Evolutionary conservation across 2,113 vertebrate genomes (phyloP).

Genomic region (Gallinago media): DNA sequence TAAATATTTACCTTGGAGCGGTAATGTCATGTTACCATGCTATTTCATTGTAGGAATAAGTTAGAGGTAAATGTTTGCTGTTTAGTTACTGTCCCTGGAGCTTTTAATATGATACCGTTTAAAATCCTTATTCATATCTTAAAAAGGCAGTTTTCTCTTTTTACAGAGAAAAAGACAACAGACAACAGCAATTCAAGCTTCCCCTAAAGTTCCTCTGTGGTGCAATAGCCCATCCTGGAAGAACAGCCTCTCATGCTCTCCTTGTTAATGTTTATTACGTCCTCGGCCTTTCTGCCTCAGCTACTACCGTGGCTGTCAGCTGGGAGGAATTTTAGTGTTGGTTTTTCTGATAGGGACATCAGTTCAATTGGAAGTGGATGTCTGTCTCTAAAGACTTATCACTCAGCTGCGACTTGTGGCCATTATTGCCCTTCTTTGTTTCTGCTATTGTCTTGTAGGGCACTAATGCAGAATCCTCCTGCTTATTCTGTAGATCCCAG

Average conservation of each 20-base stretch:
- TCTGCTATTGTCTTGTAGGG: background rate
- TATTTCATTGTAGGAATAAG: conserved; percentile 59
- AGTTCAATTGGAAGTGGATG: background rate
- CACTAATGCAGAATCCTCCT: background rate
- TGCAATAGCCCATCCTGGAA: background rate
- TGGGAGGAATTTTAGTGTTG: background rate
- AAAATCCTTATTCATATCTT: background rate
- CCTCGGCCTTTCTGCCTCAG: background rate
- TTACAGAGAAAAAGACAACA: background rate
- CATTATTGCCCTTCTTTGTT: background rate
- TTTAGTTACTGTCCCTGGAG: conserved; percentile 12
- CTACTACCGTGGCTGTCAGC: background rate
- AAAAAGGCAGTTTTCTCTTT: background rate
- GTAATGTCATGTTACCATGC: conserved; percentile 11
- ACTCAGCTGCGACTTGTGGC: background rate
- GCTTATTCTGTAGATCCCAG: background rate
- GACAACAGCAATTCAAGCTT: background rate
- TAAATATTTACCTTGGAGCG: conserved; percentile 60
- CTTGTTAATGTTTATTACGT: background rate
- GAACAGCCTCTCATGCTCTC: background rate
- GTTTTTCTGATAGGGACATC: background rate
- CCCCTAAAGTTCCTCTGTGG: background rate
- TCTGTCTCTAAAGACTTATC: background rate
- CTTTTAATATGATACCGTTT: conserved; percentile 39
- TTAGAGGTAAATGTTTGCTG: conserved; percentile 49